Conservation (phyloP, 2,797 vertebrate species). For the Tenualosa thibaudeaui region DNA sequence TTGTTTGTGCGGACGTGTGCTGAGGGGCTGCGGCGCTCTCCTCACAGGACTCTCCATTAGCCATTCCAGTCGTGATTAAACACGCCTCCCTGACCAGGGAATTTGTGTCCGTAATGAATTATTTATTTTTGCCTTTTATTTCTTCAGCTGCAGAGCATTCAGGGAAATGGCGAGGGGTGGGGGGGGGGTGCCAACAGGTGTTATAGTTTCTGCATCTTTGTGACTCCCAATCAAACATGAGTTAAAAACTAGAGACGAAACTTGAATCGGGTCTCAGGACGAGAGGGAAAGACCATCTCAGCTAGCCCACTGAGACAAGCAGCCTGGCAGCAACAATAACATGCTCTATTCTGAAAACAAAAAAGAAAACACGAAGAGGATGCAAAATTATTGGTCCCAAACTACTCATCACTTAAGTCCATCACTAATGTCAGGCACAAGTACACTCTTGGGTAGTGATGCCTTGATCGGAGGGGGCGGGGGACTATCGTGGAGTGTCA, state of each 20-base stretch:
- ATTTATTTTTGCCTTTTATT: conserved; percentile 43
- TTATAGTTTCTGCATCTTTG: conserved; percentile 34
- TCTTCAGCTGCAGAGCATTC: conserved; percentile 35
- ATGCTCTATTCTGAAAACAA: background rate
- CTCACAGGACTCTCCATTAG: conserved; percentile 31
- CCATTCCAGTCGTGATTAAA: conserved; percentile 41
- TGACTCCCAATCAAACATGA: conserved; percentile 24
- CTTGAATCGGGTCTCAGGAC: background rate
- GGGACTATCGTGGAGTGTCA: background rate
- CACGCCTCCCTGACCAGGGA: conserved; percentile 37
- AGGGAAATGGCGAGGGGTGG: background rate
- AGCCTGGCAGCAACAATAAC: background rate
- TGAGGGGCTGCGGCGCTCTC: background rate
- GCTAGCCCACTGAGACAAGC: background rate
- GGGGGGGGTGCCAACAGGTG: conserved; percentile 39
- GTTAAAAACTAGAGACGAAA: background rate
- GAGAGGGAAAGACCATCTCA: background rate
- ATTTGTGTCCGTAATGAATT: conserved; percentile 42
- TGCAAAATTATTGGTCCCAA: background rate
- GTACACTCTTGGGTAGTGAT: background rate
- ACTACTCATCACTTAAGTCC: background rate
- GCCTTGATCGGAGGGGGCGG: background rate
- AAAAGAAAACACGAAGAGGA: background rate
- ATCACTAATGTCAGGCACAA: background rate
- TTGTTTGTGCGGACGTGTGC: background rate